Percentiles rank a stretch among this genome's conserved stretches.
Evolutionary conservation across 2,888 invertebrate species (phyloP).

Genomic region (Mythimna impura): DNA sequence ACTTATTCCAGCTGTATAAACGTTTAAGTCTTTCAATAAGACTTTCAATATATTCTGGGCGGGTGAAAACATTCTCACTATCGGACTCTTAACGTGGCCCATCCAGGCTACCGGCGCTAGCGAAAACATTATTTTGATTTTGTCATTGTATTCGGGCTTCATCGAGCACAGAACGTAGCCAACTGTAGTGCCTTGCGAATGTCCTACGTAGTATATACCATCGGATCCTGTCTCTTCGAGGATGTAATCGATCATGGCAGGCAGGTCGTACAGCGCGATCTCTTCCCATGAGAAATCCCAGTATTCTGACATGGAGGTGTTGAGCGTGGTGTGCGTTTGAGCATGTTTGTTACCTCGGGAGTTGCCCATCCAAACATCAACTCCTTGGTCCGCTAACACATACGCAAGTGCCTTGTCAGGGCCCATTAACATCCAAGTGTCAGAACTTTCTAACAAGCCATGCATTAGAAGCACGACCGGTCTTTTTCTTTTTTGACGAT

Average conservation of each 20-base stretch:
- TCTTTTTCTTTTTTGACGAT: constrained; percentile 59
- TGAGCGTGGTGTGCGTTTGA: constrained; percentile 71
- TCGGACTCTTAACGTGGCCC: constrained; percentile 81
- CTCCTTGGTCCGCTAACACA: constrained; percentile 92
- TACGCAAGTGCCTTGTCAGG: constrained; percentile 91
- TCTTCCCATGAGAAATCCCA: constrained; percentile 93
- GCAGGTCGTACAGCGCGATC: constrained; percentile 93
- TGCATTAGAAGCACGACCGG: constrained; percentile 93
- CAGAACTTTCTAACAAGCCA: constrained; percentile 91
- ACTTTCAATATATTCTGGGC: constrained; percentile 66
- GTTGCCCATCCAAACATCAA: constrained; percentile 96
- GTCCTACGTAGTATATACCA: constrained; percentile 92
- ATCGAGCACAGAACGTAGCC: constrained; percentile 90
- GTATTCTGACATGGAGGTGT: constrained; percentile 67
- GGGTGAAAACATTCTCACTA: constrained; percentile 76
- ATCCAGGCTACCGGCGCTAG: constrained; percentile 91
- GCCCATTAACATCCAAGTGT: constrained; percentile 88
- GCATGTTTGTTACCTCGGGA: constrained; percentile 93
- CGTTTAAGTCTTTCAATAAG: constrained; percentile 69
- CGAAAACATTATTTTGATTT: constrained; percentile 89
- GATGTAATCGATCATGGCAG: constrained; percentile 93
- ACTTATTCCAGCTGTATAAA: constrained; percentile 71
- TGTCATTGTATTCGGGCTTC: constrained; percentile 89
- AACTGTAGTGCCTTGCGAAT: constrained; percentile 92
- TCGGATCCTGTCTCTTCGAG: constrained; percentile 84